Evolutionary conservation across 2,113 vertebrate genomes (phyloP).

Genomic region (Spea bombifrons): DNA sequence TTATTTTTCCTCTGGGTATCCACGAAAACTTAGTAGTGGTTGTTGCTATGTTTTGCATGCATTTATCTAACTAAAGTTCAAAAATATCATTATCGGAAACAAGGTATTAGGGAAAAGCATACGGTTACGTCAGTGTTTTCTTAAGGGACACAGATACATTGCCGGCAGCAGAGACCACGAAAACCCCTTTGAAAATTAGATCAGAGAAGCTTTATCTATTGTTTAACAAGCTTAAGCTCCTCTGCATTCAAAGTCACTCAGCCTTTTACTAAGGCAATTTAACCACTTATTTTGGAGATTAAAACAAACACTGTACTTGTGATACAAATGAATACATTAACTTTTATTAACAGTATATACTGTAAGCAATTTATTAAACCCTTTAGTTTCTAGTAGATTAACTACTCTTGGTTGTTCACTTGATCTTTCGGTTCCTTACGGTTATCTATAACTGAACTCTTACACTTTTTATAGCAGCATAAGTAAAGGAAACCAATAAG

Average conservation of each 20-base stretch:
- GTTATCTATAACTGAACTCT: not conserved
- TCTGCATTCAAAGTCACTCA: not conserved
- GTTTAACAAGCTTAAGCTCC: not conserved
- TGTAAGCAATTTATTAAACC: not conserved
- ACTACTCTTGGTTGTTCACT: too few species aligned
- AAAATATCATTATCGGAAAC: not conserved
- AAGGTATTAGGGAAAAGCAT: not conserved
- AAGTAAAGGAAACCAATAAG: not conserved
- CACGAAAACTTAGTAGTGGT: too few species aligned
- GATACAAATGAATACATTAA: not conserved
- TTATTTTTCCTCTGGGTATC: too few species aligned
- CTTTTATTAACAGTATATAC: not conserved
- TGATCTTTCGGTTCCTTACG: too few species aligned
- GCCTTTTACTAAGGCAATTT: conserved; percentile 4
- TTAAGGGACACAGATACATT: too few species aligned
- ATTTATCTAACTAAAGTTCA: too few species aligned
- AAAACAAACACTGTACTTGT: not conserved
- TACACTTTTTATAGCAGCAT: not conserved
- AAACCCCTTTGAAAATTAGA: not conserved
- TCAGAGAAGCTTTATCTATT: not conserved
- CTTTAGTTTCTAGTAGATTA: too few species aligned
- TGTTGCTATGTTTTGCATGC: too few species aligned
- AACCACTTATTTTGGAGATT: not conserved
- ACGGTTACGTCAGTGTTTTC: too few species aligned
- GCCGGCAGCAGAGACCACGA: not conserved